A percentile compares a stretch with the other conserved stretches of the same genome.
These are phyloP conservation scores for Cariama cristata DNA, from an alignment of 2,113 vertebrate species.

Conservation along the genomic window DNA sequence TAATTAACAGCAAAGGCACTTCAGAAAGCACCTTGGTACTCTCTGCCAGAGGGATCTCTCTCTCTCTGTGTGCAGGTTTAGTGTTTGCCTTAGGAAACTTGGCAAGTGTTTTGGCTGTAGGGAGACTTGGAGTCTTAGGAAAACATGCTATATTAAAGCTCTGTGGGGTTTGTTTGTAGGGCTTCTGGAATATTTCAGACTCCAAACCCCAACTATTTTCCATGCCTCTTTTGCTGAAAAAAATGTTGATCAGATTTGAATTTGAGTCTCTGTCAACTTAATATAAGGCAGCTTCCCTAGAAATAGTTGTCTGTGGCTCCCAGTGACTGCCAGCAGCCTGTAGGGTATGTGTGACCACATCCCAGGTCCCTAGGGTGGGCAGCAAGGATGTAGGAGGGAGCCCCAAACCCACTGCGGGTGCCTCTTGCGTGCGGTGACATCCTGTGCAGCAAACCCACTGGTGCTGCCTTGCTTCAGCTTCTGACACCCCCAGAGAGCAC, in stretches of 20 bases:
- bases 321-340: not conserved
- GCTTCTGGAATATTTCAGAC: constrained; percentile 11
- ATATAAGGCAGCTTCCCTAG: not conserved
- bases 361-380: not conserved
- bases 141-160: not conserved
- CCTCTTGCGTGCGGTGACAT: not conserved
- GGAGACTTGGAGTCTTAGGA: not conserved
- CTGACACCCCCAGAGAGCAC: fast-evolving
- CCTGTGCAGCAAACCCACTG: not conserved
- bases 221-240: not conserved
- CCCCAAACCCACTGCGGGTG: not conserved
- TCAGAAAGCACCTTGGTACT: not conserved
- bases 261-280: not conserved
- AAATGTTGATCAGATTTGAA: not conserved
- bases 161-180: not conserved
- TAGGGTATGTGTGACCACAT: not conserved
- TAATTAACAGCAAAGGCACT: not conserved
- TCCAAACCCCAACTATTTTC: not conserved
- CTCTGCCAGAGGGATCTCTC: not conserved
- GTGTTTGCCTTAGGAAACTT: not conserved
- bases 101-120: not conserved
- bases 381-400: not conserved
- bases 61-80: not conserved
- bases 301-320: not conserved
- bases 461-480: not conserved